Percentiles rank a stretch among this genome's conserved stretches.
phyloP scores from a whole-genome alignment of 2,888 invertebrate species.

The Eremobia ochroleuca region DNA sequence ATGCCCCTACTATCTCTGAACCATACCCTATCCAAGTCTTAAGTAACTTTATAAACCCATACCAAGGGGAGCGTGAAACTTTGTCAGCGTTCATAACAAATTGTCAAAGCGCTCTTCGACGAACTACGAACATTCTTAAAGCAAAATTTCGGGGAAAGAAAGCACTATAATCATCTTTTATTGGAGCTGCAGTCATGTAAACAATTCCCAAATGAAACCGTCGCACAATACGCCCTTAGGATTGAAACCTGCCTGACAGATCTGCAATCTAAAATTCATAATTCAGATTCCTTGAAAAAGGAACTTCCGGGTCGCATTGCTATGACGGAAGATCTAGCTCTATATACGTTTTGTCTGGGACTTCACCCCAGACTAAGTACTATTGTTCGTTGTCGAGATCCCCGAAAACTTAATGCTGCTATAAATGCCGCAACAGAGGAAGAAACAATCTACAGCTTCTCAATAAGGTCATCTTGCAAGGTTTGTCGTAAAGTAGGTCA shows the following conservation, averaged over 20 bases:
- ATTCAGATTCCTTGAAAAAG: neutral
- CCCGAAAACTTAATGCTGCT: neutral
- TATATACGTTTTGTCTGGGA: neutral
- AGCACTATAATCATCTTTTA: neutral
- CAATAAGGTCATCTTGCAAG: neutral
- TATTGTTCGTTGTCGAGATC: neutral
- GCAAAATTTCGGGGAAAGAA: neutral
- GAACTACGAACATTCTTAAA: neutral
- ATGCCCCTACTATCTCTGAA: neutral
- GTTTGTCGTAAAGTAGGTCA: neutral
- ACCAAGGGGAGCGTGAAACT: slow-evolving; percentile 12
- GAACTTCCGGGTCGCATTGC: neutral
- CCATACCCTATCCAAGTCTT: neutral
- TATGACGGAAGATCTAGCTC: neutral
- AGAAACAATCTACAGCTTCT: neutral
- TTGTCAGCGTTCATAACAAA: slow-evolving; percentile 7
- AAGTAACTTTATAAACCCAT: slow-evolving; percentile 7
- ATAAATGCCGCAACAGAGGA: neutral
- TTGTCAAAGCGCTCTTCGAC: slow-evolving; percentile 9
- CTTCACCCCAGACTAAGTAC: neutral
- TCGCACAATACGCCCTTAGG: slow-evolving; percentile 5
- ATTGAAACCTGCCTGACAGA: neutral
- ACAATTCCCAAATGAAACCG: slow-evolving; percentile 8
- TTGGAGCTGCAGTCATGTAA: neutral
- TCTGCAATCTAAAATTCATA: neutral